These are phyloP conservation scores for Motacilla alba DNA, from an alignment of 2,113 vertebrate species.

Conservation along the genomic window DNA sequence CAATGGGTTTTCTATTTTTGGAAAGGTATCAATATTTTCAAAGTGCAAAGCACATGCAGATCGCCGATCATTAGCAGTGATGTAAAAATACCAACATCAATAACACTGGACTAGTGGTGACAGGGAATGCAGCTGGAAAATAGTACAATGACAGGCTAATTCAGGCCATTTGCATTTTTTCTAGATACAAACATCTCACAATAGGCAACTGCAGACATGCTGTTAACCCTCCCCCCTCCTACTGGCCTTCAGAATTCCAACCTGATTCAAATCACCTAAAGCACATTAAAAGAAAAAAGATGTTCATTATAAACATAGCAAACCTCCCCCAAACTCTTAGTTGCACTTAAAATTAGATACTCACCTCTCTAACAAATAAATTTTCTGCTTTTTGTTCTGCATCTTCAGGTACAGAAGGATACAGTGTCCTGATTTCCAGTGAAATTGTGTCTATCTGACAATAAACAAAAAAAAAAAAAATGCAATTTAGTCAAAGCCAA, in stretches of 20 bases:
- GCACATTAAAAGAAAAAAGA: background rate
- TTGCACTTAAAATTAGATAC: background rate
- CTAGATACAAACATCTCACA: background rate
- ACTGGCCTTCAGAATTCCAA: background rate
- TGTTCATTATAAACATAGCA: background rate
- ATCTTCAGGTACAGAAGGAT: conserved; percentile 90
- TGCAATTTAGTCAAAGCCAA: background rate
- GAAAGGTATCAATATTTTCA: background rate
- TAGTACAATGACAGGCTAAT: background rate
- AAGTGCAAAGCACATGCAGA: background rate
- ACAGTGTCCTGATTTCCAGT: conserved; percentile 87
- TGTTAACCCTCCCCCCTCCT: background rate
- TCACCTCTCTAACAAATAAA: conserved; percentile 96
- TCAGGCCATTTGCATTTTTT: background rate
- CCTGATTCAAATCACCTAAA: background rate
- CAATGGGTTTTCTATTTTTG: background rate
- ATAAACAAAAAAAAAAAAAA: background rate
- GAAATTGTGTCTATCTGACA: conserved; percentile 85
- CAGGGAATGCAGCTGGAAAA: background rate
- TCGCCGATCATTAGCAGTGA: background rate
- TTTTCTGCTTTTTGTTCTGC: conserved; percentile 88
- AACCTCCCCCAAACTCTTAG: background rate
- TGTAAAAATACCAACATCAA: background rate
- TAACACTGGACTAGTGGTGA: background rate
- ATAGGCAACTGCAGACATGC: background rate